A percentile compares a stretch with the other conserved stretches of the same genome.
phyloP scores from a whole-genome alignment of 2,113 vertebrate species.

The Salminus brasiliensis region DNA sequence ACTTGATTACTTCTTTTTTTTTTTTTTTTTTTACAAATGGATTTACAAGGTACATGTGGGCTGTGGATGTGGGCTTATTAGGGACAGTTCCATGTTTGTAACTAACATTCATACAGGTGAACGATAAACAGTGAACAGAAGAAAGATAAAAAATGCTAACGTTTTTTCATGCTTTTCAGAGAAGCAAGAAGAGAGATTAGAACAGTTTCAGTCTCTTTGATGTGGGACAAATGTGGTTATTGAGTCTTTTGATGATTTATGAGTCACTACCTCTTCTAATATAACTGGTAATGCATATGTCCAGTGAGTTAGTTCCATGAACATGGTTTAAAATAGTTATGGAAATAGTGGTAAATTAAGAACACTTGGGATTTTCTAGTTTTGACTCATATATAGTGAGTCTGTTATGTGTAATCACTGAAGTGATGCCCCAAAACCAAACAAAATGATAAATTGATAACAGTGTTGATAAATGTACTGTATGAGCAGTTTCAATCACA shows the following conservation, averaged over 20 bases:
- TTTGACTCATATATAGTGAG: conserved; percentile 34
- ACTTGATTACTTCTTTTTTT: neutral
- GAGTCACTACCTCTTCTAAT: neutral
- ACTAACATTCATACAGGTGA: neutral
- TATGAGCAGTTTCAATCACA: neutral
- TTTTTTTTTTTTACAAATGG: too few relatives aligned
- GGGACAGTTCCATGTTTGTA: neutral
- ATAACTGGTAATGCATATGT: neutral
- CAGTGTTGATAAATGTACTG: too few relatives aligned
- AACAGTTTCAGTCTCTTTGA: neutral
- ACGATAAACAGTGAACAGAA: neutral
- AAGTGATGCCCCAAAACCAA: neutral
- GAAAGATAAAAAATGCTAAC: neutral
- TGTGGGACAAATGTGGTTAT: neutral
- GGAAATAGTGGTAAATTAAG: neutral
- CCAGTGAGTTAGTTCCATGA: neutral
- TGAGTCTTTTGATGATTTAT: neutral
- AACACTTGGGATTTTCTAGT: conserved; percentile 4
- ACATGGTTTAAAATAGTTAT: neutral
- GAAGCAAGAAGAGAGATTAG: neutral
- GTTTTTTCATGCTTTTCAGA: neutral
- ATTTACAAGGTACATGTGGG: too few relatives aligned
- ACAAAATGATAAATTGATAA: neutral
- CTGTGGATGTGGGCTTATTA: too few relatives aligned
- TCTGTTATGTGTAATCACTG: conserved; percentile 32